Conservation (phyloP, 1,140 invertebrate species). For the Drosophila nannoptera region DNA sequence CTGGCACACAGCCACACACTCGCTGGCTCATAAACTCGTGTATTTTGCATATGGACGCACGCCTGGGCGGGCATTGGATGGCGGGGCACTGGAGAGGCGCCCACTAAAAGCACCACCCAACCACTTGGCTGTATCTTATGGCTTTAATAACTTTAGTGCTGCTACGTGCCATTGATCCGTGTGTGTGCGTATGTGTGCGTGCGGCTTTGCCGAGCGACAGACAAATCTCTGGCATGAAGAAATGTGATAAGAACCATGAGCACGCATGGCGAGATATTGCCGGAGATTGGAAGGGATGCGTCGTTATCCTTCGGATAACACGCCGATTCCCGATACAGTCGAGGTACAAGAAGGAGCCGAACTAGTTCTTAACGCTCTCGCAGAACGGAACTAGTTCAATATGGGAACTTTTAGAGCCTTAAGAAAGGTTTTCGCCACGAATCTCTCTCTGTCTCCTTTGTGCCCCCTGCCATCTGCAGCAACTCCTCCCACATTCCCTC, state of each 20-base stretch:
- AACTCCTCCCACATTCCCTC: no score
- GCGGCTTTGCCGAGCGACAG: conserved; percentile 1
- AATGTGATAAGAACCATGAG: conserved; percentile 6
- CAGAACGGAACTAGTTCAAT: not conserved
- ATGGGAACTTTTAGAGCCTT: no score
- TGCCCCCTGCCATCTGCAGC: no score
- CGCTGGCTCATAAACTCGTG: conserved; percentile 19
- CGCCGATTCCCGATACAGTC: not conserved
- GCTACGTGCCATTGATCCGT: conserved; percentile 71
- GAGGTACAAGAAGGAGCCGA: not conserved
- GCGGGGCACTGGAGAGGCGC: conserved; percentile 12
- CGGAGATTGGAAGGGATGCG: not conserved
- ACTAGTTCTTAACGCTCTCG: not conserved
- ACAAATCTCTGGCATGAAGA: conserved; percentile 11
- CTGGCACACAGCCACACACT: not conserved
- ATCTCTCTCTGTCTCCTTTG: no score
- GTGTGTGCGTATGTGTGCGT: conserved; percentile 12
- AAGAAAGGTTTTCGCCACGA: no score
- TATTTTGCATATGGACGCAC: conserved; percentile 69
- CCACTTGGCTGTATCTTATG: conserved; percentile 66
- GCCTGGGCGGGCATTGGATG: conserved; percentile 53
- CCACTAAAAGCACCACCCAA: conserved; percentile 30
- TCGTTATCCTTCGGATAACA: not conserved
- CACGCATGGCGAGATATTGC: not conserved
- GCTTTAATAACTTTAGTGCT: conserved; percentile 75